Evolutionary conservation across 2,888 invertebrate species (phyloP).

Genomic region (Agonum fuliginosum): DNA sequence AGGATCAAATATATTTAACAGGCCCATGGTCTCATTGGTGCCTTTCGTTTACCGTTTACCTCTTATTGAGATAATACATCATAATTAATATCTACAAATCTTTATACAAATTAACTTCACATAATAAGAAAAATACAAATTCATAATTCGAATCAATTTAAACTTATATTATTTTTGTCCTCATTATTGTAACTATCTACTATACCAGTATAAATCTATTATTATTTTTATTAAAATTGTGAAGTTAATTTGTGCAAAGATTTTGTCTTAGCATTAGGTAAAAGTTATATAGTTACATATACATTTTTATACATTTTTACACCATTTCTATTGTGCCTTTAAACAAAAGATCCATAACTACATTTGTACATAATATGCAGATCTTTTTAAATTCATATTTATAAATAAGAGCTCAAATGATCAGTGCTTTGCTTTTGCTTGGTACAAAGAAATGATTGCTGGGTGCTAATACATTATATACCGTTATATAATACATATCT

Average conservation of each 20-base stretch:
- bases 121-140: too few relatives aligned
- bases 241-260: background rate
- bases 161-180: background rate
- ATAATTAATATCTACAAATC: too few relatives aligned
- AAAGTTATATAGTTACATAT: conserved; percentile 27
- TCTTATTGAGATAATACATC: too few relatives aligned
- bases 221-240: background rate
- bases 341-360: conserved; percentile 45
- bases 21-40: background rate
- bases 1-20: background rate
- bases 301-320: conserved; percentile 54
- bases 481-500: conserved; percentile 29
- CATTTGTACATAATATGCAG: conserved; percentile 44
- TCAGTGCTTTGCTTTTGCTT: conserved; percentile 59
- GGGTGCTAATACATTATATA: conserved; percentile 14
- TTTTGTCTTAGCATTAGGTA: too few relatives aligned
- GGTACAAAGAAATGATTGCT: conserved; percentile 31
- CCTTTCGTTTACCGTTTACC: too few relatives aligned
- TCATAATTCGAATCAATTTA: too few relatives aligned
- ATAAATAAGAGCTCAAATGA: background rate
- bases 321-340: conserved; percentile 54
- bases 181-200: too few relatives aligned
- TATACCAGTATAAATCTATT: background rate
- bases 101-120: conserved; percentile 21
- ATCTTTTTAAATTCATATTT: conserved; percentile 41